These are phyloP conservation scores for Drosophila longiperda DNA, from an alignment of 2,888 invertebrate genomes.

Conservation along the genomic window DNA sequence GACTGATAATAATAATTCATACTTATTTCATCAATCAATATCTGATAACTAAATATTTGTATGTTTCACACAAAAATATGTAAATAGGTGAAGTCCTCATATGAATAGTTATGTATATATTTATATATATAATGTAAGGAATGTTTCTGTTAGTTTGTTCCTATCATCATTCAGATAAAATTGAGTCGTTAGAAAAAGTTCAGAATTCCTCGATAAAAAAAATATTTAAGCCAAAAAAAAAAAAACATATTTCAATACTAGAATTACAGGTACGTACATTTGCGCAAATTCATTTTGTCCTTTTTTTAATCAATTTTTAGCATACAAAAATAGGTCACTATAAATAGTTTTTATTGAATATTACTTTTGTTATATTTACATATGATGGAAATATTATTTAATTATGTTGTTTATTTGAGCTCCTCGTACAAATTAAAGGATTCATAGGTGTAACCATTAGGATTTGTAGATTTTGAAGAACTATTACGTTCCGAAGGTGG, in stretches of 20 bases:
- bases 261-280: too few species aligned
- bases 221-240: too few species aligned
- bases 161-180: not conserved
- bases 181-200: not conserved
- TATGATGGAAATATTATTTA: not conserved
- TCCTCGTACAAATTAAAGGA: conserved; percentile 66
- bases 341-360: not conserved
- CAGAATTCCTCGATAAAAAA: not conserved
- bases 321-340: too few species aligned
- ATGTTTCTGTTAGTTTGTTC: not conserved
- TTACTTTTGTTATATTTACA: not conserved
- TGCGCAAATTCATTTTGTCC: too few species aligned
- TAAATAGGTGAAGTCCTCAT: not conserved
- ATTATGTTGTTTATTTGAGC: conserved; percentile 13
- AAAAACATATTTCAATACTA: not conserved
- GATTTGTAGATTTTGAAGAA: not conserved
- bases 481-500: conserved; percentile 21
- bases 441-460: conserved; percentile 48
- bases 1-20: conserved; percentile 40
- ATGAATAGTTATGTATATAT: not conserved
- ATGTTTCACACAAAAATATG: not conserved
- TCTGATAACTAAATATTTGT: conserved; percentile 26
- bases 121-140: not conserved
- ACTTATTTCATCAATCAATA: conserved; percentile 23
- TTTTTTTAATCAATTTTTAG: too few species aligned